Base-by-base conservation (phyloP, 2,888 invertebrate genomes). In the Nymphalis urticae region DNA sequence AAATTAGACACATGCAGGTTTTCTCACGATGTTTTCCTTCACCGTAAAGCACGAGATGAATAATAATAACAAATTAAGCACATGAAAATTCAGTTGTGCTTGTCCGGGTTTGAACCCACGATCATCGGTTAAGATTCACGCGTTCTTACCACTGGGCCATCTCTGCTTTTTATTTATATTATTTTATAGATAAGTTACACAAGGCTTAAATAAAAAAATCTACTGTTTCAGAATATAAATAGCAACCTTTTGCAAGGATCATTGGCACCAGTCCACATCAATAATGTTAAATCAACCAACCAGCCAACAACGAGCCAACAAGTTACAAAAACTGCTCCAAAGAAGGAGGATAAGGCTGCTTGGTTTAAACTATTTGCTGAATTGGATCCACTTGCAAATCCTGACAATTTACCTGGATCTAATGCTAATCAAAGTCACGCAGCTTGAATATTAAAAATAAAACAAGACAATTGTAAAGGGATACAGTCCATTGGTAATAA, bases 331-430 rank as follows among this genome's bases (percentile, higher is more conserved):
- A 59, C 70, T 17, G 81, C 85, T 70, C 88, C 92, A 51, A 93
- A 94, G 75, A 94, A 93, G 76, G 93, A 93, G 69, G 94, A 94
- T 72, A 93, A 90, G 79, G 89, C 92, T 4, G 92, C 93, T 21
- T 98, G 98, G 98, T 95, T 97, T 82, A 97, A 97, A 86, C 91
- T 98, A 65, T 98, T 98, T 91, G 97, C 98, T 51, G 98, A 98
- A 86, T 88, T 98, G 69, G 98, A 98, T 90, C 98, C 98, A 0
- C 91, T 98, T 48, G 95, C 97, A 16, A 97, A 98, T 90, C 97
- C 97, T 53, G 96, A 97, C 59, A 91, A 83, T 62, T 82, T 93
- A 27, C 88, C 84, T 21, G 91, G 93, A 7, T 80, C 86, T 13
- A 90, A 91, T 68, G 82, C 79, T n/a, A 88, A 86, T 69, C 92